Evolutionary conservation across 2,888 invertebrate genomes (phyloP), one percentile per base, ranked within the genome.

Genomic region (Zhengitettix transpicula): DNA sequence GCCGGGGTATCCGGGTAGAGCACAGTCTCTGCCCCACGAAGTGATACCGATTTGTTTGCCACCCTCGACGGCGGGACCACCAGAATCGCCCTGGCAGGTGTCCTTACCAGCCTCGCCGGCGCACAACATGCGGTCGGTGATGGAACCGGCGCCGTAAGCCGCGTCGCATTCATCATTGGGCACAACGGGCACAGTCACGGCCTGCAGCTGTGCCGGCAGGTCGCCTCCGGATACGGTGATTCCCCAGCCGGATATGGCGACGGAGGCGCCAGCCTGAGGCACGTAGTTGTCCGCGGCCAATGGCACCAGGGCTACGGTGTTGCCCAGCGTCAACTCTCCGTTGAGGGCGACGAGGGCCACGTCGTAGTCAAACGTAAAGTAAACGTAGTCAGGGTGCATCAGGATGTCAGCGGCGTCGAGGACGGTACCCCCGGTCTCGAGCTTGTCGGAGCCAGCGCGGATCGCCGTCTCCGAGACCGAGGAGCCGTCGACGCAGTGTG

Each of bases 331-430:
- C 28, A 2, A 28, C 28, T 28, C 28, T 2, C 28, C 28, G 28
- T 60, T 28, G 57, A 73, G 72, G 69, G 72, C 67, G 28, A 77
- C 57, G 42, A 77, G 60, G 9, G 74, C 71, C 14, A 75, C 72
- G 51, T 77, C 77, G 60, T 74, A 77, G 65, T 79, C 77, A 10
- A 68, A 68, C 1, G 70, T 72, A 0, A 14, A n/a, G 0, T 64
- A 28, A 59, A 66, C 63, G 65, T 72, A 76, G 0, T 55, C 15
- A 10, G 71, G 68, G 52, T 75, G 76, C 40, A 66, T 63, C n/a
- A 74, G 67, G 17, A 72, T 65, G 3, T 65, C 64, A 42, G 67
- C 65, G 5, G 73, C 60, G 64, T 59, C 53, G 41, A 60, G 55
- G 16, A 68, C 62, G 14, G 65, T 62, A 40, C 64, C 70, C 1